Evolutionary conservation across 2,113 vertebrate species (phyloP), one percentile per base, ranked within the genome.

Genomic region (Noturus placidus): DNA sequence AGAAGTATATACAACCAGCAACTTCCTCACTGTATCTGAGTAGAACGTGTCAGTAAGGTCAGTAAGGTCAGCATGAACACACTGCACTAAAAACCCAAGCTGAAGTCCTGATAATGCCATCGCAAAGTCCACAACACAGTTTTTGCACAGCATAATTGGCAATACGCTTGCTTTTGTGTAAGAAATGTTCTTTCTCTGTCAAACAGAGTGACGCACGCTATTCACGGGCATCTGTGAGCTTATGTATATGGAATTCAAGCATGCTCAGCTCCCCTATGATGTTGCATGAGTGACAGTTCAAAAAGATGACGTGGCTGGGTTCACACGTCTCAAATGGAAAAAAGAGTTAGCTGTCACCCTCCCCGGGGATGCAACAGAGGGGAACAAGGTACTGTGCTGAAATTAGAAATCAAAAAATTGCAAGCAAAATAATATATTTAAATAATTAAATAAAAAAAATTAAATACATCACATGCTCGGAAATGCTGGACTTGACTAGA

Each of bases 251-350:
- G 5, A 81, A 38, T 35, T 22, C 56, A 61, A 42, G 56, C 33
- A 59, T 20, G 20, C 42, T 81, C n/a, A 42, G 20, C 11, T 82
- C 20, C 56, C 20, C 2, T 42, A 27, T 82, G 79, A 82, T 61
- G 79, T 7, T 61, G 33, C 56, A 42, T 38, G 79, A 82, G 56
- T 42, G 57, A 82, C 79, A 82, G 79, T 35, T 61, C 79, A 38
- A 42, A 82, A 61, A 82, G 56, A 59, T 42, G 14, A 33, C 11
- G 0, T 38, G 56, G 20, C 19, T 27, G 33, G 25, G 10, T 57
- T 81, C 33, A 81, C 22, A 82, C 20, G 30, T 61, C 79, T 61
- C 56, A 61, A 61, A 82, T n/a, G 79, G 33, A 82, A 82, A 33
- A 20, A 61, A 5, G 13, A 82, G 76, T 30, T 54, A 78, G 50